Evolutionary conservation across 2,113 vertebrate genomes (phyloP).

Genomic region (Alexandromys fortis): DNA sequence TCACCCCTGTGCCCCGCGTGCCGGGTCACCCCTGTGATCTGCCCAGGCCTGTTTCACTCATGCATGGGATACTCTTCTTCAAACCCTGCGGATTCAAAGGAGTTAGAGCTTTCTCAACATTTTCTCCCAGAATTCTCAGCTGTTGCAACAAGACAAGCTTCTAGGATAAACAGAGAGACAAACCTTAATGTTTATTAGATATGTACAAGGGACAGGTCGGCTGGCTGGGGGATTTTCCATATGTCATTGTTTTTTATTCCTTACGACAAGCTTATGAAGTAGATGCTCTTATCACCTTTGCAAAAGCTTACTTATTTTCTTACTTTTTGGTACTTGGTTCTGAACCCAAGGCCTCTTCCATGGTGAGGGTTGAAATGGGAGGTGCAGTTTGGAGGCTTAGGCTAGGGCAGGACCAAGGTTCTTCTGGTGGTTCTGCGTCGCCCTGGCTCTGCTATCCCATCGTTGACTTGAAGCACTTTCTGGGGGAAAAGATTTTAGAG

Average conservation of each 20-base stretch:
- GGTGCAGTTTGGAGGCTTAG: background rate
- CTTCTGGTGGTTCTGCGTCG: background rate
- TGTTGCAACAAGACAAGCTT: background rate
- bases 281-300: background rate
- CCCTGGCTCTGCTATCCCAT: background rate
- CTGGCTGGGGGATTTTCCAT: background rate
- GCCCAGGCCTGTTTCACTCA: background rate
- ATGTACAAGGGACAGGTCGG: background rate
- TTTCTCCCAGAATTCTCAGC: background rate
- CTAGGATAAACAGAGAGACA: background rate
- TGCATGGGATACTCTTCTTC: background rate
- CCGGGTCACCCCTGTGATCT: no score
- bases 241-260: background rate
- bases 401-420: background rate
- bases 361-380: background rate
- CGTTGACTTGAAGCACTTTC: background rate
- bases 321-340: background rate
- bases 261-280: background rate
- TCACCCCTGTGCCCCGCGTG: no score
- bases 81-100: background rate
- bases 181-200: background rate
- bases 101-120: accelerated
- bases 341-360: background rate
- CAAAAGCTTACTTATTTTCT: background rate
- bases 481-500: background rate